Conservation (phyloP, 2,113 vertebrate species). For the Anhinga anhinga region DNA sequence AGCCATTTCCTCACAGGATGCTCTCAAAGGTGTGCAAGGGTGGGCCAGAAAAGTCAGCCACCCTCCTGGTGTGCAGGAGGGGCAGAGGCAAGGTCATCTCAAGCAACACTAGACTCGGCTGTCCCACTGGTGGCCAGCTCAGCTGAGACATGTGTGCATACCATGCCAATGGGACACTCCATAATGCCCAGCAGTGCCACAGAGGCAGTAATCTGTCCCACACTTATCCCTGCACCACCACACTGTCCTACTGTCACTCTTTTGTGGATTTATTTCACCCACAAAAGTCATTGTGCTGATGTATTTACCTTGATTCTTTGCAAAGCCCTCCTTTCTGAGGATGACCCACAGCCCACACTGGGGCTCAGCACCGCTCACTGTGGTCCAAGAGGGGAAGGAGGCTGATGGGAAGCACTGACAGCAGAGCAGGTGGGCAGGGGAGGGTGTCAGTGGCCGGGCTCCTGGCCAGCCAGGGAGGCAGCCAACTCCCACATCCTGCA, state of each 20-base stretch:
- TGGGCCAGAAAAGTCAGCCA: background rate
- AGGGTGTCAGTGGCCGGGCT: background rate
- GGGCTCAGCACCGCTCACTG: accelerated
- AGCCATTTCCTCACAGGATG: background rate
- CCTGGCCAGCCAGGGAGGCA: accelerated
- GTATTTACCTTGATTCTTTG: background rate
- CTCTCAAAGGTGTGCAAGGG: no score
- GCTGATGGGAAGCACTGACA: background rate
- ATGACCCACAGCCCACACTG: accelerated
- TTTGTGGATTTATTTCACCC: background rate
- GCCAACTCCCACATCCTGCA: background rate
- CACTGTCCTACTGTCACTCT: background rate
- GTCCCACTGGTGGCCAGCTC: background rate
- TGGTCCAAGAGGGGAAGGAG: background rate
- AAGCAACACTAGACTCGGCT: background rate
- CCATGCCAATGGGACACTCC: accelerated
- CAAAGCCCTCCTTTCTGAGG: background rate
- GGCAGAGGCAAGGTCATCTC: background rate
- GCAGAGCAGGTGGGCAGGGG: background rate
- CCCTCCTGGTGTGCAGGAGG: background rate
- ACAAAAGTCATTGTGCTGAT: accelerated
- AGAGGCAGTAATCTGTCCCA: background rate
- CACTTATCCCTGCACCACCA: background rate
- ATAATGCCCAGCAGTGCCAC: accelerated
- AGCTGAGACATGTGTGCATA: accelerated